Base-by-base conservation (phyloP, 2,797 vertebrate genomes). In the Craterocephalus amniculus region DNA sequence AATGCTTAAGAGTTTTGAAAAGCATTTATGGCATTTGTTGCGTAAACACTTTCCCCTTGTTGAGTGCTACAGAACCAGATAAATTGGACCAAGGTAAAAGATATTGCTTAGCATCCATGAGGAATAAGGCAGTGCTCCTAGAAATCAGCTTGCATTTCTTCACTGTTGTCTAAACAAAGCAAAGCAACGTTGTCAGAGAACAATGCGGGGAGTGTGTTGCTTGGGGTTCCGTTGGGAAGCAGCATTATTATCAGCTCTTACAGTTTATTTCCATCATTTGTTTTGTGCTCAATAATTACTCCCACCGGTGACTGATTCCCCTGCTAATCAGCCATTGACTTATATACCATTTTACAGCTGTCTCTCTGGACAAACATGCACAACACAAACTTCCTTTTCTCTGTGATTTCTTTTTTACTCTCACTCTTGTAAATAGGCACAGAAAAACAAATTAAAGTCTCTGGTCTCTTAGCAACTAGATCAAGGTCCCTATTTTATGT, bases 211-310 rank as follows among this genome's bases (percentile, higher is more conserved):
- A 67, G 38, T 13, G 61, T 70, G 24, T 67, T n/a, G n/a, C 56
- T 20, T 6, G 5, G n/a, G 12, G 20, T 63, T 63, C 74, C 60
- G 1, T n/a, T 2, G 79, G 78, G 81, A 81, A 70, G 55, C 4
- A 12, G 52, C 78, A 81, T 86, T 81, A 82, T 88, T 83, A 84
- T 79, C 73, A 78, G 76, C 80, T 73, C 64, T 71, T 88, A 72
- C 77, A 58, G 62, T 74, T 75, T 74, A 73, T 91, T 83, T 89
- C 84, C 90, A 83, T 88, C 78, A 77, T 93, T 93, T 93, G 92
- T 91, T 93, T 88, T 81, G 80, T 74, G 72, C 77, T 72, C 57
- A 68, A 18, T 94, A 94, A 94, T 94, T 93, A 91, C 84, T 91
- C 93, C 88, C 93, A n/a, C 40, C 55, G 91, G 87, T 87, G 87